Conservation (phyloP, 2,113 vertebrate genomes). For the Rhodinocichla rosea region DNA sequence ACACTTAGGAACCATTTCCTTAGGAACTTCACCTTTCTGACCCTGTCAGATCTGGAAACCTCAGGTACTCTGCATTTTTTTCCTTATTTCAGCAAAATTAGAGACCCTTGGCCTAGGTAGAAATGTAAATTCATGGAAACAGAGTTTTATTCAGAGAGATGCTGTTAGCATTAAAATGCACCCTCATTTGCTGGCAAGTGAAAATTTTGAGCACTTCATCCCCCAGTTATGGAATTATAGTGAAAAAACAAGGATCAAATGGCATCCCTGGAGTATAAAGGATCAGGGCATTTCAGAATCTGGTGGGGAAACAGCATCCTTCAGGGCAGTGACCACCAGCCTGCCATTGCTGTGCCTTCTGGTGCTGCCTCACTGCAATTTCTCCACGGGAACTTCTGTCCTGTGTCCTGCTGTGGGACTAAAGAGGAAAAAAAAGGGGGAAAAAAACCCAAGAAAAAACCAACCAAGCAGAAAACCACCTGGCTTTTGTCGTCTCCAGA, state of each 20-base stretch:
- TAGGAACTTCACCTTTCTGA: not conserved
- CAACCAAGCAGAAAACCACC: not conserved
- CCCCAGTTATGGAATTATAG: not conserved
- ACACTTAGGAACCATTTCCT: not conserved
- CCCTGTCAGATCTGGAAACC: not conserved
- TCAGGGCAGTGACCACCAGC: not conserved
- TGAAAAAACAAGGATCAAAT: not conserved
- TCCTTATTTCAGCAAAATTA: not conserved
- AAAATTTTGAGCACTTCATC: not conserved
- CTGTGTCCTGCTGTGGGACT: not conserved
- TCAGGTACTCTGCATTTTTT: not conserved
- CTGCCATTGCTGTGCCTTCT: not conserved
- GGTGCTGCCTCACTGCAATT: not conserved
- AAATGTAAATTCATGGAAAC: not conserved
- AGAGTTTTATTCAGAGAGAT: not conserved
- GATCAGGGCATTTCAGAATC: not conserved
- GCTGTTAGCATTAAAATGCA: not conserved
- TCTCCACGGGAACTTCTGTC: accelerated
- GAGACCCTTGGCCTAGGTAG: not conserved
- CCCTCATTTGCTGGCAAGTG: not conserved
- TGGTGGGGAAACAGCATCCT: not conserved
- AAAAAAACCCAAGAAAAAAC: accelerated
- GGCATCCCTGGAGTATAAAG: not conserved
- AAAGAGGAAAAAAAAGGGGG: not conserved
- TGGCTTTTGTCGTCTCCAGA: not conserved